These are phyloP conservation scores for Paramacrobiotus metropolitanus DNA, from an alignment of 1,140 invertebrate species.

Conservation along the genomic window DNA sequence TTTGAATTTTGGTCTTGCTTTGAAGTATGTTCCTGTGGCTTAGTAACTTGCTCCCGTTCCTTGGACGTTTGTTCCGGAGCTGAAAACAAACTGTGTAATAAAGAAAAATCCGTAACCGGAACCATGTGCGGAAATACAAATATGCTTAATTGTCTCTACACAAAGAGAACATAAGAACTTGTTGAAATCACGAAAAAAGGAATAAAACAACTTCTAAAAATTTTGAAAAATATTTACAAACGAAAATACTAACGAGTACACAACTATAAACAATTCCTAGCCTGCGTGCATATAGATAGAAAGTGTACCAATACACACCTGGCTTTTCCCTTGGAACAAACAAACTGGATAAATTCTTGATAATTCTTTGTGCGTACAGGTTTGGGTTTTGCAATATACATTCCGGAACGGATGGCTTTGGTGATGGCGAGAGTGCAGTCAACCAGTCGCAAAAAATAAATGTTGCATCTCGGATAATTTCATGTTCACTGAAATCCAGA, in stretches of 20 bases:
- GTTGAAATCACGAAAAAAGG: neutral
- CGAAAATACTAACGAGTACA: neutral
- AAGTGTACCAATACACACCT: neutral
- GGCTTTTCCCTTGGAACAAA: constrained; percentile 44
- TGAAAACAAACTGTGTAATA: too few relatives aligned
- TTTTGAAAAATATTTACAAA: neutral
- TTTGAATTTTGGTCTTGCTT: too few relatives aligned
- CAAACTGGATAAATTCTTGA: constrained; percentile 75
- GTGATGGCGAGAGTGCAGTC: constrained; percentile 50
- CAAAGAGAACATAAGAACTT: constrained; percentile 6
- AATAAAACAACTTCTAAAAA: neutral
- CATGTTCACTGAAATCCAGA: constrained; percentile 37
- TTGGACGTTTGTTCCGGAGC: too few relatives aligned
- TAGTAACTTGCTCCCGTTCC: too few relatives aligned
- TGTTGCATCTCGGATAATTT: constrained; percentile 81
- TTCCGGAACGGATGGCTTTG: constrained; percentile 55
- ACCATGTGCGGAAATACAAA: too few relatives aligned
- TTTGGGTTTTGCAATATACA: constrained; percentile 69
- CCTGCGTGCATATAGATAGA: neutral
- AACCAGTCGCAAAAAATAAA: constrained; percentile 93
- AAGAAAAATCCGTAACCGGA: too few relatives aligned
- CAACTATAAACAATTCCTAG: too few relatives aligned
- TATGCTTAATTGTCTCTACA: too few relatives aligned
- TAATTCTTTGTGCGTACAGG: constrained; percentile 66
- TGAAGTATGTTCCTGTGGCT: too few relatives aligned